Conservation (phyloP, 2,797 vertebrate genomes). For the Manis pentadactyla region DNA sequence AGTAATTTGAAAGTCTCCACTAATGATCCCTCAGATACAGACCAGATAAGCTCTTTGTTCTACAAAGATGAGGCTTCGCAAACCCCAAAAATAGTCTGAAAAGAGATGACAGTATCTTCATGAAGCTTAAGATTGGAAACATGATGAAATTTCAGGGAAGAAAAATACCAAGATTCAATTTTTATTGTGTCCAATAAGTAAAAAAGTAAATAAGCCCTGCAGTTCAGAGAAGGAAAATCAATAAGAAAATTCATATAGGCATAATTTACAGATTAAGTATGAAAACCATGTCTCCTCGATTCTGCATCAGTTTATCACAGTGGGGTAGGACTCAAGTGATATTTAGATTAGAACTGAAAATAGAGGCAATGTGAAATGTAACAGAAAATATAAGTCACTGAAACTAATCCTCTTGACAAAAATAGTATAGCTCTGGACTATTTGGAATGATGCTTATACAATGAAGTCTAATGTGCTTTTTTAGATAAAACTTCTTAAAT, state of each 20-base stretch:
- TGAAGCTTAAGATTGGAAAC: background rate
- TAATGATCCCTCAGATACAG: background rate
- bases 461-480: background rate
- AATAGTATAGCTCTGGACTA: background rate
- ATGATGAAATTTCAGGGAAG: background rate
- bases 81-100: background rate
- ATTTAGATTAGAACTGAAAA: constrained; percentile 29
- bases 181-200: background rate
- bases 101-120: background rate
- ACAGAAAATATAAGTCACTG: background rate
- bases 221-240: constrained; percentile 42
- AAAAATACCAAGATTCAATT: background rate
- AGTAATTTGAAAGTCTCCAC: background rate
- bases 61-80: background rate
- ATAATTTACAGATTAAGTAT: constrained; percentile 69
- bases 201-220: constrained; percentile 6
- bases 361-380: constrained; percentile 5
- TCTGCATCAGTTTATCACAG: constrained; percentile 30
- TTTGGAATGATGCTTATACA: background rate
- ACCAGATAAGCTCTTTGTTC: background rate
- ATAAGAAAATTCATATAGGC: constrained; percentile 56
- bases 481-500: background rate
- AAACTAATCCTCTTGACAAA: background rate
- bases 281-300: background rate
- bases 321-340: background rate